Evolutionary conservation across 2,888 invertebrate genomes (phyloP), one percentile per base, ranked within the genome.

Genomic region (Plagiodera versicolora): DNA sequence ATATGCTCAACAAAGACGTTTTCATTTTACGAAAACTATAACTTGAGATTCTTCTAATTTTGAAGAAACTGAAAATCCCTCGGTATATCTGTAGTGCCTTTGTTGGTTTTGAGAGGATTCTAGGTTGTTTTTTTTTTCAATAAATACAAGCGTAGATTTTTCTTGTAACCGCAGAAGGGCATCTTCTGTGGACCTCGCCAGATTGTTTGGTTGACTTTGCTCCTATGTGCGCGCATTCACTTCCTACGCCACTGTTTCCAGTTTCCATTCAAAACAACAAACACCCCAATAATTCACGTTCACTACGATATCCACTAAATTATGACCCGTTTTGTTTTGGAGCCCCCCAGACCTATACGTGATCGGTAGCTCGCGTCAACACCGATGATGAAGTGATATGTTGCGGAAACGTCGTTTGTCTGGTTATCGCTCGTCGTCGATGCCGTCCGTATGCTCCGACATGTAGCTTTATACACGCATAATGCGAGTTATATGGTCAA

Each of bases 321-420:
- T 14, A 39, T 14, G 39, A 4, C 6, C 39, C 39, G n/a, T 39
- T n/a, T 8, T 14, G 39, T 39, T 14, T 6, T 5, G 39, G 51
- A 51, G 18, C 17, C 11, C 9, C 10, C 39, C 39, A n/a, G 10
- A 32, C 6, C 32, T 6, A 10, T 11, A 32, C 32, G 51, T 35
- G 32, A 51, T 32, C 32, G 32, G 3, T 39, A 39, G 39, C 39
- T 8, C 39, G 4, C 39, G 8, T n/a, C 35, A 39, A 35, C 19
- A 39, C 39, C 52, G 52, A 52, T 52, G 52, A 52, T 39, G 35
- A 20, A 3, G 52, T 39, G 35, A 52, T 35, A 51, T 51, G 14
- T 52, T 6, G 35, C 52, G 39, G 52, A 52, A 52, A 20, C 32
- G 52, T 19, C 19, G 35, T 52, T 52, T 52, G 52, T 52, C 39